Evolutionary conservation across 2,113 vertebrate genomes (phyloP), one percentile per base, ranked within the genome.

Genomic region (Zootoca vivipara): DNA sequence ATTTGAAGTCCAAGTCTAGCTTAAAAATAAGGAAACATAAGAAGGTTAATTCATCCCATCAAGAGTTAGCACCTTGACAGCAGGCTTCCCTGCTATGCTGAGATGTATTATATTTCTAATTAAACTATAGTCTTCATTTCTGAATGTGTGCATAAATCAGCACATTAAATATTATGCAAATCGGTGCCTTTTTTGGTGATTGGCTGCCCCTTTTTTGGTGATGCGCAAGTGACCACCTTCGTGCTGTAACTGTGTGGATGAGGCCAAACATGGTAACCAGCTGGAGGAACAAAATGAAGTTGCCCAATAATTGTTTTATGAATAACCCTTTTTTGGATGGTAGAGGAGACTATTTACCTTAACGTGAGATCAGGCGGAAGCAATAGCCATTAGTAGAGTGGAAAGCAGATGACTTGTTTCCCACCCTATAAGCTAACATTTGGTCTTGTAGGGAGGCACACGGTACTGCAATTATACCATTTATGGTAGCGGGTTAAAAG

Each of bases 401-500:
- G 56, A 82, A 52, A 35, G 28, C 30, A n/a, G 72, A 10, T n/a
- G 28, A n/a, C 40, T 58, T 26, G n/a, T 58, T 75, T 35, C 16
- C 52, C n/a, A 85, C 42, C 38, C 70, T 82, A 42, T 82, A 82
- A 62, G 30, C 33, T 74, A 62, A 56, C 78, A 62, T 70, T 74
- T 82, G 40, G 72, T 62, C 18, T 82, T 52, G 70, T 56, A 81
- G 28, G 10, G 79, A 65, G n/a, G 80, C 38, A 88, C 58, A 75
- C 38, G 33, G 79, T 9, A 52, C 38, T 46, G 38, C 79, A 75
- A 67, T 82, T 83, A 88, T 83, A 77, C 80, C 58, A 20, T 88
- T 88, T 75, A 83, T 82, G 81, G 79, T 46, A 82, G 67, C 20
- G 65, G 33, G 79, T 75, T 77, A 28, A 69, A 26, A 77, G 80